Percentiles rank a stretch among this genome's conserved stretches.
These are phyloP conservation scores for Diachasmimorpha longicaudata DNA, from an alignment of 1,140 invertebrate species.

Conservation along the genomic window DNA sequence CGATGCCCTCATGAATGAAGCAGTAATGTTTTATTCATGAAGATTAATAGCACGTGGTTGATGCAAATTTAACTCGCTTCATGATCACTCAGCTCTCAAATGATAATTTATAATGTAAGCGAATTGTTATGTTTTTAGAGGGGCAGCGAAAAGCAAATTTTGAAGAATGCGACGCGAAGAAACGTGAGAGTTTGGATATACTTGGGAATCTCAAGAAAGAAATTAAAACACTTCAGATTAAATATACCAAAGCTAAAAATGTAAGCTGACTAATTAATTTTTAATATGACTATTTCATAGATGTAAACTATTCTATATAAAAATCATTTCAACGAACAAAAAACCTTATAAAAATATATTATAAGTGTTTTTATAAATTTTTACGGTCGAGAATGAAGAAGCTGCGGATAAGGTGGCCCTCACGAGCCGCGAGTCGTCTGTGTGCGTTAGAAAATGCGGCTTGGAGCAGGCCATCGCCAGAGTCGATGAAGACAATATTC, in stretches of 20 bases:
- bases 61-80: not conserved
- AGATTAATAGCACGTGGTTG: not conserved
- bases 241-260: constrained; percentile 67
- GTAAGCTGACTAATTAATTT: constrained; percentile 41
- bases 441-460: constrained; percentile 52
- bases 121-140: constrained; percentile 63
- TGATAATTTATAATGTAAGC: too few species aligned
- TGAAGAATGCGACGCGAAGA: constrained; percentile 78
- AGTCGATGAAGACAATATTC: constrained; percentile 77
- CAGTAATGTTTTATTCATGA: not conserved
- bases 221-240: constrained; percentile 68
- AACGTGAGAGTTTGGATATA: constrained; percentile 72
- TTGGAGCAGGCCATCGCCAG: constrained; percentile 67
- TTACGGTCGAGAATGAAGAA: constrained; percentile 50
- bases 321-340: too few species aligned
- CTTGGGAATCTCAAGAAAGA: constrained; percentile 77
- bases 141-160: constrained; percentile 82
- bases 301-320: too few species aligned
- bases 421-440: constrained; percentile 48
- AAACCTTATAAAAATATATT: too few species aligned
- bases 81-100: too few species aligned
- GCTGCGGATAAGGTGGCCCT: constrained; percentile 45
- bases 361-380: constrained; percentile 27
- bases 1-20: not conserved
- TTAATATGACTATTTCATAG: too few species aligned